Evolutionary conservation across 2,888 invertebrate genomes (phyloP), one percentile per base, ranked within the genome.

Genomic region (Lottia scabra): DNA sequence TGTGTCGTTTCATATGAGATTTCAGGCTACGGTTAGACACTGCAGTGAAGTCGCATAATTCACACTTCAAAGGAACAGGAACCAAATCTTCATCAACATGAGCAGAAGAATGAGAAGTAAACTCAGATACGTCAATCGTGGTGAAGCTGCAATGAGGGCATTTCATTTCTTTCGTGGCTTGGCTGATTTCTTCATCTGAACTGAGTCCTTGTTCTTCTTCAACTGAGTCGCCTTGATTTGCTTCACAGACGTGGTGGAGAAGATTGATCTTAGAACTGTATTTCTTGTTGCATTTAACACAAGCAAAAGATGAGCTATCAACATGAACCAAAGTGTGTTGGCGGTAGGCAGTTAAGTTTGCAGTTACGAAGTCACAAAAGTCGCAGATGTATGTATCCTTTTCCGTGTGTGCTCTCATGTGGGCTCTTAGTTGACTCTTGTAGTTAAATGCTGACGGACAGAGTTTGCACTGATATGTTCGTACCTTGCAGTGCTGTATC

Each of bases 1-100:
- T 82, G 73, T 89, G 89, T 1, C 89, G 82, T 74, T 89, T 89
- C 87, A 88, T 87, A 80, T 89, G 89, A 10, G 88, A 88, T 72
- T 89, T 89, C 26, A 88, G 77, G 72, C 88, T 88, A 44, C 88
- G 80, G 27, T 80, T 84, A 3, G 87, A 88, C 6, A 83, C 81
- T 1, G 88, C 87, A n/a, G 84, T 81, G 78, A 88, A 88, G 70
- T 87, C 87, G 76, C 88, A 88, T 68, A 85, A 72, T 62, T 85
- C 83, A 78, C 88, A 88, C 72, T 85, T 82, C 48, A 86, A 70
- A 2, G 81, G 77, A 69, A 80, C 79, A 2, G 81, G 77, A 68
- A 80, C 79, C 2, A 75, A 77, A 65, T 81, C 81, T 10, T 78
- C 80, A 64, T 79, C 46, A n/a, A 27, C 67, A 44, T 75, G 75